Evolutionary conservation across 2,113 vertebrate genomes (phyloP).

Genomic region (Halichoeres trimaculatus): DNA sequence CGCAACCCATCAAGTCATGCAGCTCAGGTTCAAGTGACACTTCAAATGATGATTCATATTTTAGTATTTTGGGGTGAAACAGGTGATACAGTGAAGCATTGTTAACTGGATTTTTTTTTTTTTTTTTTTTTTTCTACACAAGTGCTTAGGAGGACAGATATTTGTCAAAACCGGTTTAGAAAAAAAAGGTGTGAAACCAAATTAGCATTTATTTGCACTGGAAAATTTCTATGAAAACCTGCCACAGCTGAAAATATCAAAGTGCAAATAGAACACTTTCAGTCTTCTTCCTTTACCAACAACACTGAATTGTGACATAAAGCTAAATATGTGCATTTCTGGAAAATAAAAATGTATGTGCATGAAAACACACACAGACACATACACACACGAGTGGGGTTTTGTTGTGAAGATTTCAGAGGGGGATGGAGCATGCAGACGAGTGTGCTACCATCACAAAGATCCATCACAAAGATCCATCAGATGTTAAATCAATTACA

Average conservation of each 20-base stretch:
- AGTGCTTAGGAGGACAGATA: slow-evolving; percentile 2
- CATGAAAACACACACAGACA: too few relatives aligned
- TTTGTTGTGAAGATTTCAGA: too few relatives aligned
- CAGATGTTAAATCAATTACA: slow-evolving; percentile 45
- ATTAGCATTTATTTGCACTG: slow-evolving; percentile 2
- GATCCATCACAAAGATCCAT: slow-evolving; percentile 32
- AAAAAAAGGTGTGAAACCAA: neutral
- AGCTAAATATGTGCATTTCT: neutral
- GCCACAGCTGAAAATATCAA: neutral
- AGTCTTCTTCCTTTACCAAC: neutral
- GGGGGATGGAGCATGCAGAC: neutral
- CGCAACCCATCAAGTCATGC: too few relatives aligned
- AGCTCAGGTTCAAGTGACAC: too few relatives aligned
- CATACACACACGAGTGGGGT: too few relatives aligned
- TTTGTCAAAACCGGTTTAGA: slow-evolving; percentile 12
- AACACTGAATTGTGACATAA: neutral
- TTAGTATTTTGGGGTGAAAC: neutral
- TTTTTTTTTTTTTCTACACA: neutral
- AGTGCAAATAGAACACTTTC: neutral
- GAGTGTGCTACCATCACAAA: slow-evolving; percentile 9
- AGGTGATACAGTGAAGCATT: neutral
- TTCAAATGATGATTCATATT: too few relatives aligned
- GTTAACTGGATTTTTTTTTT: too few relatives aligned
- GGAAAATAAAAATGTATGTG: too few relatives aligned
- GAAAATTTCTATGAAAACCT: neutral